Evolutionary conservation across 2,113 vertebrate species (phyloP), one percentile per base, ranked within the genome.

Genomic region (Phylloscopus trochiloides): DNA sequence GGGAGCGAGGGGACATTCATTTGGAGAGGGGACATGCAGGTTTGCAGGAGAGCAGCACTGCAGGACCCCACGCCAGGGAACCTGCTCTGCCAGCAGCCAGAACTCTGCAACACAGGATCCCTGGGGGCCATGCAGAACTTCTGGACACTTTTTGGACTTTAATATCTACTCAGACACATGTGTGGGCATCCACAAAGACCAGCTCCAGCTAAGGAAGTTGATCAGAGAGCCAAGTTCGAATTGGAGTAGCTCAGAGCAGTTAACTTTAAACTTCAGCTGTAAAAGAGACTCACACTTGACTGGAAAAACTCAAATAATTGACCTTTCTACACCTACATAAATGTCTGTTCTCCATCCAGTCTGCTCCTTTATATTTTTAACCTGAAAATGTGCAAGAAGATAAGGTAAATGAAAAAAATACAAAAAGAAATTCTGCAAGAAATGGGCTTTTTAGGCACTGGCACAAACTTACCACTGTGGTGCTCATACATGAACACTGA

Each of bases 1-100:
- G 6, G 3, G 28, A 31, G 10, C 0, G 1, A 74, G 7, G n/a
- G 6, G 38, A 24, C 0, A 0, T 6, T 57, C 10, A 1, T 47
- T 19, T 47, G 52, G 34, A 31, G 36, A 47, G 19, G 17, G 55
- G 15, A 36, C 10, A 7, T 0, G 9, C 20, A 32, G 38, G 19
- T 52, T 67, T 71, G 18, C 40, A 40, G 79, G 54, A 28, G 42
- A 12, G 59, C 48, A 70, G 15, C 32, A 10, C n/a, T 36, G 8
- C 17, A 58, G 32, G 14, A 34, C 3, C n/a, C 28, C 2, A 1
- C 8, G 1, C 15, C 67, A 21, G 43, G 47, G 18, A 86, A 32
- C 13, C 34, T 54, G 22, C 32, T 8, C 6, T 57, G 34, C 34
- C 14, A 2, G 24, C 9, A 38, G 21, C 47, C 36, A 48, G 26